These are phyloP conservation scores for Dugesia japonica DNA, from an alignment of 2,888 invertebrate genomes.

Conservation along the genomic window DNA sequence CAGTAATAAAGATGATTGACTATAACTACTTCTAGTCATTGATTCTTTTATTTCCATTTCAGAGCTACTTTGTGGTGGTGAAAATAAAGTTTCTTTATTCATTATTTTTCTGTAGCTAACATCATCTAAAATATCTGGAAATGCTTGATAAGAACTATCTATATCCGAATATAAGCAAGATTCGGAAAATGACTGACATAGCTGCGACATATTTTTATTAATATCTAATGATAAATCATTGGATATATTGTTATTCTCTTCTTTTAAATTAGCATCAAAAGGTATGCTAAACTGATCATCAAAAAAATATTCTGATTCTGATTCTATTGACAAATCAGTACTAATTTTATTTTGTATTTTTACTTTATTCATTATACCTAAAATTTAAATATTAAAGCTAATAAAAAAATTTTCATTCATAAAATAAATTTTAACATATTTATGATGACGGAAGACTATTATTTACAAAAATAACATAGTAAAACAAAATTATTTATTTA, in stretches of 20 bases:
- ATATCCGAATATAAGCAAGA: neutral
- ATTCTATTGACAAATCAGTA: neutral
- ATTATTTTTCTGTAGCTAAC: neutral
- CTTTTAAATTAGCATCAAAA: conserved; percentile 29
- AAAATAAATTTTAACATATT: neutral
- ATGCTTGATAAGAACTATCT: neutral
- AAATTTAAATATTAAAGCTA: neutral
- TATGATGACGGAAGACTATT: too few relatives aligned
- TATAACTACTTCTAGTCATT: neutral
- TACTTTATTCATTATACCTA: neutral
- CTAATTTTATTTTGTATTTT: neutral
- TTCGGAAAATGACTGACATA: neutral
- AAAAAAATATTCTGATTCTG: conserved; percentile 31
- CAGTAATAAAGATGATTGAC: neutral
- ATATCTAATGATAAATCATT: neutral
- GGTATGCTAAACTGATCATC: conserved; percentile 33
- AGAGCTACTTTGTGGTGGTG: neutral
- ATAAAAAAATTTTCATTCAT: neutral
- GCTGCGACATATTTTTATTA: neutral
- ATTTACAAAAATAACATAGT: neutral
- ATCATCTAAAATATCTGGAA: neutral
- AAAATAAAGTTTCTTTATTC: neutral
- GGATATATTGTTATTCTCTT: conserved; percentile 28
- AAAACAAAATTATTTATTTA: neutral
- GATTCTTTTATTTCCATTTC: neutral